A percentile compares a stretch with the other conserved stretches of the same genome.
Conservation (phyloP, 2,888 invertebrate genomes). For the Phania funesta region DNA sequence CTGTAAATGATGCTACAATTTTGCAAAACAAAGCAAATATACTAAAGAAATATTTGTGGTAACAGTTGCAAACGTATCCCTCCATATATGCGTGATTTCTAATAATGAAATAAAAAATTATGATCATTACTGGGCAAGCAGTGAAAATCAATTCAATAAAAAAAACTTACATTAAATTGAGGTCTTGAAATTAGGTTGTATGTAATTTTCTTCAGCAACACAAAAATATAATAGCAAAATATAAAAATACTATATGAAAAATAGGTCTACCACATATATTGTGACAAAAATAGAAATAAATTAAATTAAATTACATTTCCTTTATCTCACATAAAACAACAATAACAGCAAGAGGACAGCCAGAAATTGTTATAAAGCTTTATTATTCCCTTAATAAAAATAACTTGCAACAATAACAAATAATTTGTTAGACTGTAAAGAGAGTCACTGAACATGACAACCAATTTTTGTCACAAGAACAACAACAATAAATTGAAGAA, state of each 20-base stretch:
- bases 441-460: constrained; percentile 60
- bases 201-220: not conserved
- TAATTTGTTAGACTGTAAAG: constrained; percentile 37
- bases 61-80: no score
- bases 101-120: not conserved
- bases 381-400: constrained; percentile 63
- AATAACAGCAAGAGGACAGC: not conserved
- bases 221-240: not conserved
- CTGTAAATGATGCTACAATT: not conserved
- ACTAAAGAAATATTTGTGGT: no score
- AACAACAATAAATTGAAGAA: constrained; percentile 24
- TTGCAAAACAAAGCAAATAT: no score
- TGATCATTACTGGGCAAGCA: not conserved
- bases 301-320: constrained; percentile 49
- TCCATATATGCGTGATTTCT: not conserved
- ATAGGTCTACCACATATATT: constrained; percentile 46
- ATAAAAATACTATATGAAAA: constrained; percentile 42
- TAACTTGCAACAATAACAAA: constrained; percentile 38
- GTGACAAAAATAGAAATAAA: constrained; percentile 44
- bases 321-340: constrained; percentile 18
- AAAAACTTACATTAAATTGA: not conserved
- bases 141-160: not conserved
- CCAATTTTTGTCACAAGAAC: constrained; percentile 55
- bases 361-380: constrained; percentile 50
- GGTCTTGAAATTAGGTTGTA: constrained; percentile 6